Evolutionary conservation across 2,888 invertebrate genomes (phyloP).

Genomic region (Drosophila mayaguana): DNA sequence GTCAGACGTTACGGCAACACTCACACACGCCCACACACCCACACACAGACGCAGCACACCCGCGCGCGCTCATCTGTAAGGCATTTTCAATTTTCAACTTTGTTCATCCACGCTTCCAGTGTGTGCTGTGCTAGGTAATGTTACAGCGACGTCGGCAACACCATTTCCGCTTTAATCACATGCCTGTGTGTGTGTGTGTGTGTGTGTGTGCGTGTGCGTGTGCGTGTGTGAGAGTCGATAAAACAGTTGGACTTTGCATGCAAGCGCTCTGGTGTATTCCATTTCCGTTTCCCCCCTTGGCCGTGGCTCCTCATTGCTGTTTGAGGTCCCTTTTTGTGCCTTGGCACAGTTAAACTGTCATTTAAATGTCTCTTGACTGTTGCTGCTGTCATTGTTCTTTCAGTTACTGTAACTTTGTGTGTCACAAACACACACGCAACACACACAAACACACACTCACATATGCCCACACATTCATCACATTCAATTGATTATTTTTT

Average conservation of each 20-base stretch:
- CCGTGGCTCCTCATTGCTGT: constrained; percentile 29
- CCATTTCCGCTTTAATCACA: constrained; percentile 45
- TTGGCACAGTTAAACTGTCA: constrained; percentile 70
- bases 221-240: constrained; percentile 56
- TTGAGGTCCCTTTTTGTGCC: constrained; percentile 41
- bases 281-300: not conserved
- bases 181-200: constrained; percentile 23
- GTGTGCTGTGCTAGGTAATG: constrained; percentile 43
- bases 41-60: constrained; percentile 16
- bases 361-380: constrained; percentile 77
- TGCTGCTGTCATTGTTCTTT: constrained; percentile 52
- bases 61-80: constrained; percentile 15
- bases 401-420: constrained; percentile 30
- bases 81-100: constrained; percentile 65
- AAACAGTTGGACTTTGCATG: constrained; percentile 69
- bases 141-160: constrained; percentile 27
- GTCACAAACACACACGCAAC: constrained; percentile 10
- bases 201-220: constrained; percentile 32
- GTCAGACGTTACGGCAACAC: constrained; percentile 37
- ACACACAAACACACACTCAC: not conserved
- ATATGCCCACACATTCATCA: constrained; percentile 16
- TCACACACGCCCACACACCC: constrained; percentile 1
- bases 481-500: constrained; percentile 45
- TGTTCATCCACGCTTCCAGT: constrained; percentile 37
- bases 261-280: constrained; percentile 19